Base-by-base conservation (phyloP, 2,888 invertebrate genomes). In the Apotomis turbidana region DNA sequence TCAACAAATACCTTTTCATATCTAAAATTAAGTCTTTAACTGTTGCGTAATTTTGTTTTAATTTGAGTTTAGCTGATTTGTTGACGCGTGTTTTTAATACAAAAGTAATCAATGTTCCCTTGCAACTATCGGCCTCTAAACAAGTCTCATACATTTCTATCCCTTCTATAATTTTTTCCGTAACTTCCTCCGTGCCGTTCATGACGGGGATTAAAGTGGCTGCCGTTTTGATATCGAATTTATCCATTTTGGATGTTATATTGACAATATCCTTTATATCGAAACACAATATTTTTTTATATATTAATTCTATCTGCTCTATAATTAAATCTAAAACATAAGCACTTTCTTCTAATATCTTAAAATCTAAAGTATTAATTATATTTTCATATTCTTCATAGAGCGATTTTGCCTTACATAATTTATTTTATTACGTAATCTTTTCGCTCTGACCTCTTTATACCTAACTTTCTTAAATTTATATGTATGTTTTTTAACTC, bases 21-120 rank as follows among this genome's bases (percentile, higher is more conserved):
- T 72, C 68, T 6, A 5, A 54, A 10, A 72, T 58, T 8, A 72
- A 41, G 51, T 15, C 51, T 4, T 15, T 36, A n/a, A 55, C 13
- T 15, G 46, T 58, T 15, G n/a, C 38, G 46, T 71, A 68, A 36
- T 61, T 41, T 4, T 52, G 55, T 63, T 72, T 69, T 10, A 73
- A 55, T 27, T 73, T 68, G 8, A 73, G 27, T 55, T 64, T 73
- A 12, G 72, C 72, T 38, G 52, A 54, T 55, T 73, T 63, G 8
- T 41, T 52, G n/a, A 68, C 49, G 38, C 72, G 63, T 38, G 64
- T 68, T 49, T 68, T 69, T 36, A 68, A 36, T 12, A 73, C 46
- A 55, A 68, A 72, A 6, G 52, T 36, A 59, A 72, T 64, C 12
- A 60, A 12, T 12, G 59, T 51, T 52, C 51, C 38, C n/a, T 68